Evolutionary conservation across 2,888 invertebrate genomes (phyloP).

Genomic region (Drosophila nr. perissopoda): DNA sequence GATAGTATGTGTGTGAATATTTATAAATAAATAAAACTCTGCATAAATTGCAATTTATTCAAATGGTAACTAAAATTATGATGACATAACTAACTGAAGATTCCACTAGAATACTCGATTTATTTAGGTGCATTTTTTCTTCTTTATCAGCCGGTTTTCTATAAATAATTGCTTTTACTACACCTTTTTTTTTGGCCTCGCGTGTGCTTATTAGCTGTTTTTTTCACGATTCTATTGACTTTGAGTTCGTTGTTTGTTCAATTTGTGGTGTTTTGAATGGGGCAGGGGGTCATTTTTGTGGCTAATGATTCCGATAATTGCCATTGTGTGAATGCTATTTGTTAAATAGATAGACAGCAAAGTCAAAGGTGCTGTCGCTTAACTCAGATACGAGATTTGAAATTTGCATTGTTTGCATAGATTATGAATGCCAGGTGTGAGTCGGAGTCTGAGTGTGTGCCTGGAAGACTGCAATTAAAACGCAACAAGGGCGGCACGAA

Average conservation of each 20-base stretch:
- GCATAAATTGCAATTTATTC: neutral
- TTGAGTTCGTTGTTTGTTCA: constrained; percentile 63
- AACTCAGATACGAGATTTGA: constrained; percentile 25
- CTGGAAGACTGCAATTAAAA: constrained; percentile 66
- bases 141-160: constrained; percentile 22
- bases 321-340: constrained; percentile 71
- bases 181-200: constrained; percentile 42
- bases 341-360: constrained; percentile 44
- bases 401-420: constrained; percentile 43
- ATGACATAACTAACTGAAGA: constrained; percentile 8
- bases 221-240: constrained; percentile 54
- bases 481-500: constrained; percentile 61
- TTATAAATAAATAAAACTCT: constrained; percentile 5
- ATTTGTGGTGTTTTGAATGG: constrained; percentile 37
- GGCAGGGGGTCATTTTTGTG: constrained; percentile 53
- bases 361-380: constrained; percentile 43
- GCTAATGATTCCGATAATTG: constrained; percentile 77
- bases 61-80: constrained; percentile 43
- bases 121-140: neutral
- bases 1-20: constrained; percentile 13
- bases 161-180: constrained; percentile 36
- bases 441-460: constrained; percentile 1
- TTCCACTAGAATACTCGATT: constrained; percentile 3
- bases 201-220: constrained; percentile 14
- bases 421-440: constrained; percentile 70